These are phyloP conservation scores for Deilephila elpenor DNA, from an alignment of 2,888 invertebrate species.

Conservation along the genomic window DNA sequence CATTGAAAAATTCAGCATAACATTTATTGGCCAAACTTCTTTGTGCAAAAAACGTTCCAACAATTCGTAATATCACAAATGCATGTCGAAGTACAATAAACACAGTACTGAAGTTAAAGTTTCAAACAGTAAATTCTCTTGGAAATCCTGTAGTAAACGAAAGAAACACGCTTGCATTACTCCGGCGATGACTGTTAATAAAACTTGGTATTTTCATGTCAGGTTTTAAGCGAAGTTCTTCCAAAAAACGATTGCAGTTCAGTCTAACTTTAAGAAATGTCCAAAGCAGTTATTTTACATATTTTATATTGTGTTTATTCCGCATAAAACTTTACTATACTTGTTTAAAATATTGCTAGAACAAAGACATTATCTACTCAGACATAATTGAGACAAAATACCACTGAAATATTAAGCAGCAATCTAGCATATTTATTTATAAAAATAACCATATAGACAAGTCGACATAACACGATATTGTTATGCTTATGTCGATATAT, in stretches of 20 bases:
- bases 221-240: background rate
- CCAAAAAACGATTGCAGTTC: background rate
- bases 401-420: too few species aligned
- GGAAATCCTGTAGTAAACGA: background rate
- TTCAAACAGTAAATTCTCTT: background rate
- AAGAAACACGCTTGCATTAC: slow-evolving; percentile 1
- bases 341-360: too few species aligned
- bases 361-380: too few species aligned
- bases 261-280: too few species aligned
- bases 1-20: background rate
- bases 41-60: background rate
- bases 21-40: background rate
- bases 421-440: too few species aligned
- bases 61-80: background rate
- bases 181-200: background rate
- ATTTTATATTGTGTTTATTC: too few species aligned
- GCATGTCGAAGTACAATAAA: background rate
- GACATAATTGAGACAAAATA: too few species aligned
- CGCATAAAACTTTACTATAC: too few species aligned
- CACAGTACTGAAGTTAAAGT: background rate
- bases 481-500: too few species aligned
- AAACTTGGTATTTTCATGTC: slow-evolving; percentile 3
- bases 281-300: too few species aligned
- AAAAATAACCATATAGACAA: too few species aligned
- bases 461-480: too few species aligned